phyloP scores from a whole-genome alignment of 1,140 invertebrate species.

The Aleiodes sp. region DNA sequence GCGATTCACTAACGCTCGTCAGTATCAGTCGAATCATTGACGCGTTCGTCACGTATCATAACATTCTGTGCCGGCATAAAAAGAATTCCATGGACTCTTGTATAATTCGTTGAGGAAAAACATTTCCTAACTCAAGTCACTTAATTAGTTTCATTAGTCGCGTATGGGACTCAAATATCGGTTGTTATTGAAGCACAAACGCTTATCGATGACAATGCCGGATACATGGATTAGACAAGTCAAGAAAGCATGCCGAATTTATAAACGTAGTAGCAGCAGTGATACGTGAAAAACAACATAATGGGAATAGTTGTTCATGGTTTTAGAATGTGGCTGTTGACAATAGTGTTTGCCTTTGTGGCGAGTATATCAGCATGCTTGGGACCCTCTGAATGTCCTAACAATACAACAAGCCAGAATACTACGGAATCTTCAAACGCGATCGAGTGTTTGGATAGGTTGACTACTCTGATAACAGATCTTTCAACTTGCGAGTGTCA shows the following conservation, averaged over 20 bases:
- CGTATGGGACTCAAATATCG: not conserved
- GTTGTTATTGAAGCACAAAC: not conserved
- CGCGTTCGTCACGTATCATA: not conserved
- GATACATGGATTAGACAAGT: not conserved
- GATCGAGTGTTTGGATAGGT: conserved; percentile 28
- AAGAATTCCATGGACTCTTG: not conserved
- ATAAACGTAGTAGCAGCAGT: not conserved
- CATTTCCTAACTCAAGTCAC: not conserved
- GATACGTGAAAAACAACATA: conserved; percentile 26
- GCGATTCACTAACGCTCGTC: conserved; percentile 21
- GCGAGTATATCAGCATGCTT: conserved; percentile 27
- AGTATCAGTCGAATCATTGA: conserved; percentile 6
- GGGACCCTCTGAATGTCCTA: conserved; percentile 20
- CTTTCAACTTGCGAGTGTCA: conserved; percentile 22
- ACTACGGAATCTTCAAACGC: not conserved
- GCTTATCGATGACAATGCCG: conserved; percentile 8
- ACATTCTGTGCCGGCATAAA: not conserved
- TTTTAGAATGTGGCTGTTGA: conserved; percentile 32
- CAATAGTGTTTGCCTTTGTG: conserved; percentile 24
- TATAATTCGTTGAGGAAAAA: not conserved
- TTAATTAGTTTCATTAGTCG: not conserved
- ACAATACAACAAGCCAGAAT: not conserved
- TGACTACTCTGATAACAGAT: not conserved
- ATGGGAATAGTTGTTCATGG: conserved; percentile 19
- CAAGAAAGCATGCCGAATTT: not conserved